phyloP scores from a whole-genome alignment of 2,888 invertebrate genomes.

The Eupithecia pulchellata region DNA sequence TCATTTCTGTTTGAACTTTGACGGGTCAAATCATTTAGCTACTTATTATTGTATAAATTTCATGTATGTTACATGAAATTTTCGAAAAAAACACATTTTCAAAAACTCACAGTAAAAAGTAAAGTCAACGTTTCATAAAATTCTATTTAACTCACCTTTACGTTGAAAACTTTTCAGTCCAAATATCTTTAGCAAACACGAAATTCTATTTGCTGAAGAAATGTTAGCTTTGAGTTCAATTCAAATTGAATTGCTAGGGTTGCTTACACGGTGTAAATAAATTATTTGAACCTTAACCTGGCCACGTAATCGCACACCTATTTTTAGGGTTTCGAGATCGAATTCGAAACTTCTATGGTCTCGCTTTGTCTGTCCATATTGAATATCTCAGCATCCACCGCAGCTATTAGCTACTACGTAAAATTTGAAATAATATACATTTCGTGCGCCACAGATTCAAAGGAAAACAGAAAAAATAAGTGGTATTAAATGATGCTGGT shows the following conservation, averaged over 20 bases:
- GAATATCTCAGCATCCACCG: no score
- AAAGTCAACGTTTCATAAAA: background rate
- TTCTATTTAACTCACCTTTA: background rate
- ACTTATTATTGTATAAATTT: background rate
- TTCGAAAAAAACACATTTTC: background rate
- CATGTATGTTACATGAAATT: background rate
- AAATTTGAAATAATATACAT: no score
- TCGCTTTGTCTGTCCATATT: no score
- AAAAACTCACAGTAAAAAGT: background rate
- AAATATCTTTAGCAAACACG: background rate
- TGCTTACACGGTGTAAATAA: background rate
- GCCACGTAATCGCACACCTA: background rate
- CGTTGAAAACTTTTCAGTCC: background rate
- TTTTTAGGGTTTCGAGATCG: no score
- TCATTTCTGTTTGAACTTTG: slow-evolving; percentile 34
- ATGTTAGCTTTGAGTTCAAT: background rate
- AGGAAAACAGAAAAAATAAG: no score
- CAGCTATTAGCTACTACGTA: no score
- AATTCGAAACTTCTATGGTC: no score
- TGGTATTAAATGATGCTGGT: no score
- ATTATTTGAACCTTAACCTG: background rate
- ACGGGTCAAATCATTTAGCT: slow-evolving; percentile 8
- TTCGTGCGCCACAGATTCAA: no score
- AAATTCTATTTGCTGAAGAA: background rate
- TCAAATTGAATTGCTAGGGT: background rate